Evolutionary conservation across 2,113 vertebrate species (phyloP).

Genomic region (Acinonyx jubatus): DNA sequence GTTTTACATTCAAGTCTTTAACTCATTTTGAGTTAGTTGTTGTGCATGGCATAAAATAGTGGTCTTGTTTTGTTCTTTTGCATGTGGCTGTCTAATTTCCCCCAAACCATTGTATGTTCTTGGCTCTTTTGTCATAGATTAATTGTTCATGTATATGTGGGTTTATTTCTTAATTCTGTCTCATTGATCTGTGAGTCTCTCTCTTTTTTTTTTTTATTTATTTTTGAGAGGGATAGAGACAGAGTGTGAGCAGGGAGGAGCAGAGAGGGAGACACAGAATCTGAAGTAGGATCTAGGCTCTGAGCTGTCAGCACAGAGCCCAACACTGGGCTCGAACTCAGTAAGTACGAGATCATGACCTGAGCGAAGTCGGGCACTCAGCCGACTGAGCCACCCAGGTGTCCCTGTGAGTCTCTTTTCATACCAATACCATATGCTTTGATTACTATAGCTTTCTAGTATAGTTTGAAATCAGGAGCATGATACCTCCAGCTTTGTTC

Average conservation of each 20-base stretch:
- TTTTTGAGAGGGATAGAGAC: no score
- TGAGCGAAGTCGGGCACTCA: no score
- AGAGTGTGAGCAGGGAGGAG: no score
- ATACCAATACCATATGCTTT: background rate
- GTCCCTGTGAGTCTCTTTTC: background rate
- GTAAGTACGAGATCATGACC: no score
- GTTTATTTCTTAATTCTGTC: background rate
- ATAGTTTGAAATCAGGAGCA: background rate
- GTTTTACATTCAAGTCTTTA: background rate
- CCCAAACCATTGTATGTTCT: background rate
- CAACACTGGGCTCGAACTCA: no score
- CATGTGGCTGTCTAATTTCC: background rate
- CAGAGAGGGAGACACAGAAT: no score
- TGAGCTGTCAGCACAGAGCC: no score
- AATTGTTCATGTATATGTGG: background rate
- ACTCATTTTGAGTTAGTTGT: background rate
- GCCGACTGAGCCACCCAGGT: no score
- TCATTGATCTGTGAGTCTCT: background rate
- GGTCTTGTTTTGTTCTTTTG: background rate
- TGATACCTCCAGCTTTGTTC: background rate
- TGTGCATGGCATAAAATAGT: background rate
- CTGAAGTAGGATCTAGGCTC: no score
- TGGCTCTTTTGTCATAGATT: background rate
- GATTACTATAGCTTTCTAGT: background rate
- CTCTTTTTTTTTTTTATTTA: no score